These are phyloP conservation scores for Hydropotes inermis DNA, from an alignment of 2,113 vertebrate genomes.

Conservation along the genomic window DNA sequence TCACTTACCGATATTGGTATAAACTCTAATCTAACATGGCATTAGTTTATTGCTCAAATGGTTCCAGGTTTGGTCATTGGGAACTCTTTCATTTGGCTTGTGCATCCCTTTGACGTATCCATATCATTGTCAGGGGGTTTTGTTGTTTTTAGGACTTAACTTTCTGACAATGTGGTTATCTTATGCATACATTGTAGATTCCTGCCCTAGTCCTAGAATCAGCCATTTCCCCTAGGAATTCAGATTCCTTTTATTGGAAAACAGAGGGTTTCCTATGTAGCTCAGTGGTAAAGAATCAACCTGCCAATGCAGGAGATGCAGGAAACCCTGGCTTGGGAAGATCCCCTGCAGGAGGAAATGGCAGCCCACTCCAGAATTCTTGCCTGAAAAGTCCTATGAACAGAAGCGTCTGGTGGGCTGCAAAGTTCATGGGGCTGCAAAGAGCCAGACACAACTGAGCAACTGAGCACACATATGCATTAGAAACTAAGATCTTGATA, in stretches of 20 bases:
- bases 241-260: background rate
- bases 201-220: background rate
- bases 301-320: background rate
- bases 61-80: background rate
- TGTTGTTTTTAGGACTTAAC: background rate
- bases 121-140: too few relatives aligned
- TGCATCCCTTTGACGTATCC: background rate
- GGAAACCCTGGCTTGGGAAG: background rate
- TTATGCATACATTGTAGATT: background rate
- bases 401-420: background rate
- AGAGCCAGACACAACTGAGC: background rate
- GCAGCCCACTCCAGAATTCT: background rate
- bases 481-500: background rate
- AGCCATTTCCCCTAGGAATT: background rate
- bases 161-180: background rate
- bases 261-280: background rate
- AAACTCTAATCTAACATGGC: background rate
- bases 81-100: background rate
- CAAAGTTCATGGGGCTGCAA: background rate
- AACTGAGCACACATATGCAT: background rate
- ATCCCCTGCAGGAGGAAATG: background rate
- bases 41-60: background rate
- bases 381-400: background rate
- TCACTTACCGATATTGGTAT: background rate
- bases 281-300: background rate